Base-by-base conservation (phyloP, 2,888 invertebrate genomes). In the Parnassius smintheus region DNA sequence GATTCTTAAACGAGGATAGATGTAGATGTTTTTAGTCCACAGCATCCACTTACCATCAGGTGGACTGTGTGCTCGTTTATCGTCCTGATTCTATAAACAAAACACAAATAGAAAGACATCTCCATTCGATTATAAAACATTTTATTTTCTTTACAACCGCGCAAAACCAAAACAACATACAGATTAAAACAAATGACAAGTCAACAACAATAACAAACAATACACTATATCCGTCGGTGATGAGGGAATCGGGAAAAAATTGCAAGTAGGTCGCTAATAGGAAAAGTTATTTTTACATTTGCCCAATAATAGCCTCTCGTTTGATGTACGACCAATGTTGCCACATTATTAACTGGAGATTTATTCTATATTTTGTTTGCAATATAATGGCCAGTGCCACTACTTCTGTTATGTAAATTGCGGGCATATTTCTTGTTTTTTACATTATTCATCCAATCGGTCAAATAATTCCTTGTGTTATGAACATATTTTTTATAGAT, bases 241-340 rank as follows among this genome's bases (percentile, higher is more conserved):
- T 61, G 65, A 57, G 60, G 60, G n/a, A 49, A 55, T 56, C 52
- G 50, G 48, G 55, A 55, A 56, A 59, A 57, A 66, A 69, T 70
- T 64, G 70, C 70, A 67, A 35, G 68, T 62, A 69, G 75, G 70
- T 64, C 68, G 69, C 71, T 80, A 80, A 84, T 82, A 78, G 82
- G 75, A 64, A 74, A 84, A 85, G 83, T 82, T 81, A 72, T 73
- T 80, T 79, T 78, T 79, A 78, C 83, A 82, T 82, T 82, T 72
- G 75, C 79, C 69, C 65, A 69, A 69, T 75, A 77, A 75, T 80
- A 78, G 74, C 71, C 72, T 65, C 70, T 72, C 72, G 70, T 78
- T 75, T 81, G 83, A 81, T 80, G 70, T 76, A 82, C 70, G 75
- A 68, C 60, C 64, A 54, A 65, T 75, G 70, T 76, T 79, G 73